phyloP scores from a whole-genome alignment of 2,797 vertebrate genomes.

The Parauchenoglanis punctatus region DNA sequence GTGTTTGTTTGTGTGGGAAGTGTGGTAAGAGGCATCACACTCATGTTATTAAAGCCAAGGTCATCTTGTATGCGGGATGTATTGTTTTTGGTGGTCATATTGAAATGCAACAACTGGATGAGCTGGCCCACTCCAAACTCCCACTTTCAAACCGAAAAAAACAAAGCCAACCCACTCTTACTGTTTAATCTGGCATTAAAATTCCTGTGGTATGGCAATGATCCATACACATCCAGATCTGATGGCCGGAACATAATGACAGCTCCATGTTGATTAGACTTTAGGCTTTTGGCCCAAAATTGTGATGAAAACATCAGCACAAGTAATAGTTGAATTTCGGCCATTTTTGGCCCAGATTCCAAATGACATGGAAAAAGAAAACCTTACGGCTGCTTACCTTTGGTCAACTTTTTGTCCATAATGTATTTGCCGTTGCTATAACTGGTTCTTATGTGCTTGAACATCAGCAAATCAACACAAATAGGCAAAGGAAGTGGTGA shows the following conservation, averaged over 20 bases:
- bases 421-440: background rate
- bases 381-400: background rate
- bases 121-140: slow-evolving; percentile 6
- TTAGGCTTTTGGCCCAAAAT: background rate
- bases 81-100: slow-evolving; percentile 20
- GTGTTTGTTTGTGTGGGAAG: slow-evolving; percentile 17
- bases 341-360: background rate
- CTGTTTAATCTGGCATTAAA: background rate
- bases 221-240: slow-evolving; percentile 2
- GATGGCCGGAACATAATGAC: background rate
- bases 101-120: slow-evolving; percentile 4
- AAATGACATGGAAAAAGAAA: background rate
- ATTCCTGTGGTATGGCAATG: slow-evolving; percentile 19
- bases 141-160: background rate
- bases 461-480: background rate
- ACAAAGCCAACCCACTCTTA: slow-evolving; percentile 20
- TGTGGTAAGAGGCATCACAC: slow-evolving; percentile 4
- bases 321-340: background rate
- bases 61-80: background rate
- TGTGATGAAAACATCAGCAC: background rate
- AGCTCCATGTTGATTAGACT: background rate
- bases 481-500: background rate
- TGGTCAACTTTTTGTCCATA: background rate
- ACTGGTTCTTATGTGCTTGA: background rate
- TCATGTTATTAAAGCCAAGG: slow-evolving; percentile 5